These are phyloP conservation scores for Lycaon pictus DNA, from an alignment of 2,113 vertebrate genomes.

Conservation along the genomic window DNA sequence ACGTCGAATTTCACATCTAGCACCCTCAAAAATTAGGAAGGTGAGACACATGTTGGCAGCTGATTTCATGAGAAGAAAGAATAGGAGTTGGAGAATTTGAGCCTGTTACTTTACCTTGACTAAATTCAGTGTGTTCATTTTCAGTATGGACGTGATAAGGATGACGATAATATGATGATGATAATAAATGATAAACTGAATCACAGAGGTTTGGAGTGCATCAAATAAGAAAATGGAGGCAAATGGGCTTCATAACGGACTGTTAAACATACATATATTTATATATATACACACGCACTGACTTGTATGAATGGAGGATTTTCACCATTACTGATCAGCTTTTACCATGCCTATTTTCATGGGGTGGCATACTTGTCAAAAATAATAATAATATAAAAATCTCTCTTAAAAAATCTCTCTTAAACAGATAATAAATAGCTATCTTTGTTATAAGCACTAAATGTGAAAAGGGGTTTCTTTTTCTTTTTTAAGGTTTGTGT, in stretches of 20 bases:
- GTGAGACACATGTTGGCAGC: neutral
- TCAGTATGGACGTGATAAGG: neutral
- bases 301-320: neutral
- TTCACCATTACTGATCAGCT: neutral
- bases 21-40: neutral
- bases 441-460: neutral
- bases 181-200: neutral
- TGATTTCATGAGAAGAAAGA: neutral
- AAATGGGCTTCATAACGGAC: neutral
- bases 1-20: neutral
- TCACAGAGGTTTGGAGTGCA: neutral
- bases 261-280: neutral
- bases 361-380: neutral
- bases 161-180: too few relatives aligned
- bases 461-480: neutral
- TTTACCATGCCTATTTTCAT: neutral
- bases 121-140: constrained; percentile 20
- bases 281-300: too few relatives aligned
- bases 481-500: neutral
- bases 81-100: neutral
- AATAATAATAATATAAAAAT: neutral
- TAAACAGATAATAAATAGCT: neutral
- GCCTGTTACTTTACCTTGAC: neutral
- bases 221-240: neutral
- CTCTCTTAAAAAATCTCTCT: neutral